These are phyloP conservation scores for Knipowitschia caucasica DNA, from an alignment of 2,797 vertebrate genomes.

Conservation along the genomic window DNA sequence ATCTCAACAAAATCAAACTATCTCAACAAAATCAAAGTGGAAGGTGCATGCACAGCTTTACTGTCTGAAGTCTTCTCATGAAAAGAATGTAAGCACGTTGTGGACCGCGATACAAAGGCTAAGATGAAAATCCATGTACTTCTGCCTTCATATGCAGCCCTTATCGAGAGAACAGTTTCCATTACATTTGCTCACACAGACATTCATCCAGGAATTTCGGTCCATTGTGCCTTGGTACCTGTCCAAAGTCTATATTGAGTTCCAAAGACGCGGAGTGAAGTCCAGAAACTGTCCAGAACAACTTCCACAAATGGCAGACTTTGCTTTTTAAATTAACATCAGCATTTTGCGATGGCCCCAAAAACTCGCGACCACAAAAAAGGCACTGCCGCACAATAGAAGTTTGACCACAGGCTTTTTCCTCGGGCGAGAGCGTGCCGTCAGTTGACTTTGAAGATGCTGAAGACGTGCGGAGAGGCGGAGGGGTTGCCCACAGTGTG, in stretches of 20 bases:
- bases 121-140: constrained; percentile 45
- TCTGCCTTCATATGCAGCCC: constrained; percentile 37
- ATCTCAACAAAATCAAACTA: constrained; percentile 51
- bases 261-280: constrained; percentile 47
- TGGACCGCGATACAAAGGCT: constrained; percentile 47
- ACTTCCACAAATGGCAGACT: constrained; percentile 59
- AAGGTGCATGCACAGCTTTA: constrained; percentile 64
- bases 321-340: constrained; percentile 45
- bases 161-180: constrained; percentile 56
- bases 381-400: constrained; percentile 24
- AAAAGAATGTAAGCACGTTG: constrained; percentile 54
- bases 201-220: constrained; percentile 44
- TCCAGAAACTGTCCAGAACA: constrained; percentile 57
- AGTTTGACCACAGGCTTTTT: constrained; percentile 16
- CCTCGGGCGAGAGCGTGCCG: background rate
- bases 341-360: constrained; percentile 19
- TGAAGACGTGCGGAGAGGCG: constrained; percentile 83
- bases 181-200: constrained; percentile 58
- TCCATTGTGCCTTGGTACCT: constrained; percentile 51
- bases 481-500: constrained; percentile 56
- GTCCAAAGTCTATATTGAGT: constrained; percentile 52
- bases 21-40: constrained; percentile 56
- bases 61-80: constrained; percentile 43
- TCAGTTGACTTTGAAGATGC: constrained; percentile 89
- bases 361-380: constrained; percentile 22